Evolutionary conservation across 1,140 invertebrate species (phyloP).

Genomic region (Bombus sylvicola): DNA sequence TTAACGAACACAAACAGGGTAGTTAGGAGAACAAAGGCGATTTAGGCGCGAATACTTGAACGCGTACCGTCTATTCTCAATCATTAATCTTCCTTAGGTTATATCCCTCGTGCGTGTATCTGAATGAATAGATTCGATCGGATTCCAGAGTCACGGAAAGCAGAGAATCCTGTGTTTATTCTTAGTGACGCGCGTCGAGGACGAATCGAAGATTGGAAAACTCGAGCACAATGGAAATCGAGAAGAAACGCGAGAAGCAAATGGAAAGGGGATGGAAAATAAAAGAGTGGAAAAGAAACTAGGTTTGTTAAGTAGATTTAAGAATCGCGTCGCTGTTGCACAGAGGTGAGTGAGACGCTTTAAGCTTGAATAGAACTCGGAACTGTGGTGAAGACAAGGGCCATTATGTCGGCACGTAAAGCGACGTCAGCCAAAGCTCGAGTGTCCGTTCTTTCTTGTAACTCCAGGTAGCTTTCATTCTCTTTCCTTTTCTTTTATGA

Average conservation of each 20-base stretch:
- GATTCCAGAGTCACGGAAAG: neutral
- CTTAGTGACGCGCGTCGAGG: neutral
- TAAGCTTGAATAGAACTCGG: conserved; percentile 71
- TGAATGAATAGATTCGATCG: neutral
- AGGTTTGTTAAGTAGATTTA: conserved; percentile 55
- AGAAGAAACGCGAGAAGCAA: neutral
- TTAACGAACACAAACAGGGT: conserved; percentile 33
- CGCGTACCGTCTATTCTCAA: neutral
- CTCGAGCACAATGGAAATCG: neutral
- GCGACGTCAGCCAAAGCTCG: conserved; percentile 77
- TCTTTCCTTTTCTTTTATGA: conserved; percentile 39
- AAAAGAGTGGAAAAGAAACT: neutral
- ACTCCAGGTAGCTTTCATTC: conserved; percentile 55
- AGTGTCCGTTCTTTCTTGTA: conserved; percentile 71
- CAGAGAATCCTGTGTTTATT: neutral
- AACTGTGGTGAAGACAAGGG: conserved; percentile 73
- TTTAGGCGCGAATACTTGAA: conserved; percentile 27
- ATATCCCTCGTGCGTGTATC: neutral
- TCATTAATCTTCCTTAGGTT: conserved; percentile 32
- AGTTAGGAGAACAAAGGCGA: conserved; percentile 41
- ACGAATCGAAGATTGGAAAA: too few relatives aligned
- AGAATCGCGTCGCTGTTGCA: conserved; percentile 50
- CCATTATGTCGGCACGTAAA: conserved; percentile 79
- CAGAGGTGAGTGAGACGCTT: conserved; percentile 40
- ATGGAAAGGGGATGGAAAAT: neutral